Evolutionary conservation across 2,797 vertebrate genomes (phyloP), one percentile per base, ranked within the genome.

Genomic region (Mareca penelope): DNA sequence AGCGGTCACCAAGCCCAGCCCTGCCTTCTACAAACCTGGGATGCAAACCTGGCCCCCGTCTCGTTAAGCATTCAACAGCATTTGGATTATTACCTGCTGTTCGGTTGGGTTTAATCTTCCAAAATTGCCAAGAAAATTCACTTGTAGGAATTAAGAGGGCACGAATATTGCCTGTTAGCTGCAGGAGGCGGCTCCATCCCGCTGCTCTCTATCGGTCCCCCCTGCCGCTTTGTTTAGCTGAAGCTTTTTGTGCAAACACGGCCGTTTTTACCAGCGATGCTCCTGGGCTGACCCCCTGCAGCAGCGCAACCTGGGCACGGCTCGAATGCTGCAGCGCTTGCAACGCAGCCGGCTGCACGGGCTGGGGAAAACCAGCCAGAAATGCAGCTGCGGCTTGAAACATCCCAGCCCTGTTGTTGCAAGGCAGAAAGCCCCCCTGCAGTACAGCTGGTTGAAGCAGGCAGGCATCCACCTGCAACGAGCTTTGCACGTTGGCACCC

Each of bases 181-280:
- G 14, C 3, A 0, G 83, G 88, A 59, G 33, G 56, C 1, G 2
- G 7, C 56, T 72, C 28, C 42, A 6, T 52, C 35, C 35, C 1
- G 1, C 55, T 29, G n/a, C 42, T 63, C 44, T 12, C 33, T 3
- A 2, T 9, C 48, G 12, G 6, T 15, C 33, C 31, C 8, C 12
- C 7, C 29, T 1, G 2, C 2, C 0, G 22, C 9, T 23, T 61
- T 16, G 28, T 31, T 52, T 40, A 7, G 29, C 76, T 9, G n/a
- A 21, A 67, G 52, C 15, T 40, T 55, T 55, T 42, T 7, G 9
- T 56, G 18, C 67, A 13, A 65, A 68, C 46, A 37, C 68, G 0
- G 13, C 46, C 39, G 10, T 15, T 75, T 44, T 33, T 31, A 14
- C 24, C 6, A 40, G 17, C 29, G 29, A 31, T 56, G 53, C 53